These are phyloP conservation scores for Phoenicopterus ruber DNA, from an alignment of 2,113 vertebrate species.

Conservation along the genomic window DNA sequence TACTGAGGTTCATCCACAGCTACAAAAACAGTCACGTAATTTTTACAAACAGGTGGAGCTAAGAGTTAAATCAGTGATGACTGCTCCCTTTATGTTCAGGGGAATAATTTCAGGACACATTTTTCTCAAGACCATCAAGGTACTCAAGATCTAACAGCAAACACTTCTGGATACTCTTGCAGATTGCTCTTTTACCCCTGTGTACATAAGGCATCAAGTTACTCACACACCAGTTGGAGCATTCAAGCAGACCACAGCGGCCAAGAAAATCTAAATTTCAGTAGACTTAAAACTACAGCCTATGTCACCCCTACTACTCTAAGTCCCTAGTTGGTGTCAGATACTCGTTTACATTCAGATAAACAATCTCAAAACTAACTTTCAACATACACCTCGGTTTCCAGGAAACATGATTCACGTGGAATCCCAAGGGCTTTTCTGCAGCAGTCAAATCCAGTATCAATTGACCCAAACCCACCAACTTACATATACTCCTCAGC, in stretches of 20 bases:
- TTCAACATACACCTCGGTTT: slow-evolving; percentile 39
- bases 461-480: neutral
- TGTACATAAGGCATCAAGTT: neutral
- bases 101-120: neutral
- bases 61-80: neutral
- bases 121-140: neutral
- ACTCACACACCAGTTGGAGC: neutral
- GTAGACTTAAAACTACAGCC: neutral
- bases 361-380: slow-evolving; percentile 63
- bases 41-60: neutral
- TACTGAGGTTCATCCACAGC: neutral
- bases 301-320: neutral
- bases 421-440: neutral
- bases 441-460: slow-evolving; percentile 10
- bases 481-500: neutral
- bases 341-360: slow-evolving; percentile 37
- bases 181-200: neutral
- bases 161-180: neutral
- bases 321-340: slow-evolving; percentile 25
- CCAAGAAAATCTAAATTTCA: slow-evolving; percentile 35
- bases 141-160: neutral
- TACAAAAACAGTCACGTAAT: neutral
- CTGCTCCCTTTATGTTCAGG: neutral
- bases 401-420: slow-evolving; percentile 46
- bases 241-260: neutral